Base-by-base conservation (phyloP, 2,797 vertebrate genomes). In the Tenualosa ilisha region DNA sequence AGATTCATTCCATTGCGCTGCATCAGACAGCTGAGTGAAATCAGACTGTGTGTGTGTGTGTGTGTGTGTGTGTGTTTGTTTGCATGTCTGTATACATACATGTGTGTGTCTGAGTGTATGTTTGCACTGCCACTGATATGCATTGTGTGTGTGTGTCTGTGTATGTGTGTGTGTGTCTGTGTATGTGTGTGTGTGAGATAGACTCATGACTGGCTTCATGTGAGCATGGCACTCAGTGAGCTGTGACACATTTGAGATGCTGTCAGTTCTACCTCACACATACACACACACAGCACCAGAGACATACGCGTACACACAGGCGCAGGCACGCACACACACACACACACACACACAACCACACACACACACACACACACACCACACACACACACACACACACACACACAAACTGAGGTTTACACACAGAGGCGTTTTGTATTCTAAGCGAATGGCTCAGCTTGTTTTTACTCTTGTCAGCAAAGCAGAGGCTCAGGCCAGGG, bases 311-410 rank as follows among this genome's bases (percentile, higher is more conserved):
- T 6, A 50, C 49, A 50, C 49, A 50, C 49, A 50, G 2, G 6
- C 9, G 8, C 49, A 50, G 1, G 8, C 49, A 50, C 49, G 8
- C 49, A 50, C 49, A 50, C 49, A 50, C 49, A 11, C 49, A 50
- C 49, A 50, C 5, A 11, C 49, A 50, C 49, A 11, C 5, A 50
- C 49, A 11, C 49, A 81, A 3, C 2, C 43, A 81, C 75, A 40
- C 20, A 81, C 75, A 43, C 43, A 81, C 75, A 81, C 43, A 81
- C 37, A 43, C 20, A 81, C 75, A 81, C 20, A 81, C 37, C 3
- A 43, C 75, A 81, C 43, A 81, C 31, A 43, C 43, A 81, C 43
- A 81, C 9, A 81, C 79, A 81, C 49, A 81, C 79, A 81, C 49
- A 81, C 79, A 81, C 13, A 50, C 49, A 81, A 43, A 81, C n/a